Evolutionary conservation across 2,797 vertebrate genomes (phyloP), one percentile per base, ranked within the genome.

Genomic region (Crypturellus tataupa): DNA sequence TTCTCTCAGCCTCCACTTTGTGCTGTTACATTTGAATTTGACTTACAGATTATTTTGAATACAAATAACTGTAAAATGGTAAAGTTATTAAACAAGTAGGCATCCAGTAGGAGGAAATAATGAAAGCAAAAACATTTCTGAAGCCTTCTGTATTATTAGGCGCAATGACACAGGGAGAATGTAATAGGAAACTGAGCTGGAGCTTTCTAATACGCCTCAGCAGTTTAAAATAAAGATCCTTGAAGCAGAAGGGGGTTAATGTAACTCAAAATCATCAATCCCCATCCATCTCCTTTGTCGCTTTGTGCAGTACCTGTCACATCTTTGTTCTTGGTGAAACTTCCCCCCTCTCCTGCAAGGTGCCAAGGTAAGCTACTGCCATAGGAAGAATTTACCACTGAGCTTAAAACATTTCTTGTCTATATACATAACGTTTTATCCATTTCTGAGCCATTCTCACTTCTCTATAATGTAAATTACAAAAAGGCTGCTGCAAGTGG

Each of bases 151-250:
- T 94, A 47, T 95, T 89, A 93, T 94, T 95, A 96, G 80, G 63
- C 94, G 69, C 63, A 96, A 75, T 94, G 85, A 79, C 96, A 95
- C 85, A 91, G 85, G 71, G 94, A 95, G 92, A 95, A 90, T 75
- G 42, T 97, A 95, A 97, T 95, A 58, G 88, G 80, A 95, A 96
- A 81, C 68, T 42, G 92, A 79, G 89, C 93, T 94, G 93, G 94
- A 94, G 91, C 81, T 83, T 96, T 95, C 89, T 94, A 88, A 94
- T 95, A 82, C 5, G 86, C 87, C 72, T 90, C 87, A 90, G 80
- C 82, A 85, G 81, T 93, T 96, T 95, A 89, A 94, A 95, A 80
- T 94, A 91, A 94, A 93, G 88, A 88, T 94, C 79, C 53, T 73
- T 93, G 86, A 95, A 96, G 81, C 80, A 90, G 86, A 96, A 95